Evolutionary conservation across 2,797 vertebrate genomes (phyloP).

Genomic region (Antennarius maculatus): DNA sequence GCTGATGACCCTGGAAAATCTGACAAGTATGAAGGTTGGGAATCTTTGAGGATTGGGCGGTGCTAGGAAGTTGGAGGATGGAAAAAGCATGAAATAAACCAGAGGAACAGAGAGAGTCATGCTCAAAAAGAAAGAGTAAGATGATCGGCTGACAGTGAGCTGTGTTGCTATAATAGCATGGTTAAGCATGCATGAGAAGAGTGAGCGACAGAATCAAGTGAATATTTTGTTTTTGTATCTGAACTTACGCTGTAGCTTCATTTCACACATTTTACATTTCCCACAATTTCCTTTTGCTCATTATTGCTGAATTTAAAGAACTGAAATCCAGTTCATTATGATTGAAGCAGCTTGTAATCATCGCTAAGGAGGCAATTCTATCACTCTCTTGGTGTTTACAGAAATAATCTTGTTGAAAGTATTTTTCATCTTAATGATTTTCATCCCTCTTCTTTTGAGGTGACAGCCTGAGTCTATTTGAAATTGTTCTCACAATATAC

Average conservation of each 20-base stretch:
- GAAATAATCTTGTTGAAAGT: not conserved
- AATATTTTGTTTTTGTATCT: too few relatives aligned
- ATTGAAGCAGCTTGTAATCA: not conserved
- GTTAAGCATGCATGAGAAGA: not conserved
- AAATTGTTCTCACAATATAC: slow-evolving; percentile 1
- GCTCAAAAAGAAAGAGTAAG: too few relatives aligned
- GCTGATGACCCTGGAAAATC: too few relatives aligned
- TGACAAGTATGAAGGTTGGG: too few relatives aligned
- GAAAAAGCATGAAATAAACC: too few relatives aligned
- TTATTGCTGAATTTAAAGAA: not conserved
- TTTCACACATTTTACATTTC: not conserved
- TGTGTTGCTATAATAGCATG: not conserved
- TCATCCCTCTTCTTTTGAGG: slow-evolving; percentile 7
- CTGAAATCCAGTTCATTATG: not conserved
- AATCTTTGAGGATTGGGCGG: too few relatives aligned
- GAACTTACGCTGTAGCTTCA: not conserved
- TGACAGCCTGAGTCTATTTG: not conserved
- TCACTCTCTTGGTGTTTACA: slow-evolving; percentile 3
- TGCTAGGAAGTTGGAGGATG: too few relatives aligned
- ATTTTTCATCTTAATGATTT: not conserved
- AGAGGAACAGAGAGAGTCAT: too few relatives aligned
- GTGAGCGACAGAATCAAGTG: too few relatives aligned
- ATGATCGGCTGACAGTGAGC: too few relatives aligned
- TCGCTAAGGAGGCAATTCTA: not conserved
- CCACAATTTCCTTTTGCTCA: not conserved